Base-by-base conservation (phyloP, 2,888 invertebrate genomes). In the Ceramica pisi region DNA sequence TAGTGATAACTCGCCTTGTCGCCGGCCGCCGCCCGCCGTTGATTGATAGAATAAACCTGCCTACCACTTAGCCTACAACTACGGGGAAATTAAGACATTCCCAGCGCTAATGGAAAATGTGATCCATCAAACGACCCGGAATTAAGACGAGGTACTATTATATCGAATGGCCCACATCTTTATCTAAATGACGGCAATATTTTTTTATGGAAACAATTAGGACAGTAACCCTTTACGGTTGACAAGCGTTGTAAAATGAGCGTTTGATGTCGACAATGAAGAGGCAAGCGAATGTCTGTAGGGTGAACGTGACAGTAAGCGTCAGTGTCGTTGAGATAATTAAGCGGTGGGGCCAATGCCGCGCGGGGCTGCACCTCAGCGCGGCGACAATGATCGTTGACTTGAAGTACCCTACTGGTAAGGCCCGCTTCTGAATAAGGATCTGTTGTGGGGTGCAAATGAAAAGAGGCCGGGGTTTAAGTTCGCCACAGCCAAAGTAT, bases 11-110 rank as follows among this genome's bases (percentile, higher is more conserved):
- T 87, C 86, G 87, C 80, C 86, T 88, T 88, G 88, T 87, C 88
- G 82, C 81, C 79, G 67, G 80, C 79, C 85, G 84, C 85, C 87
- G 83, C 80, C 81, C 74, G 75, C 60, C 65, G 78, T 89, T 93
- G 94, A 95, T 93, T 92, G 93, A 94, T 94, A 91, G 90, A 91
- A 91, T 83, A 90, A 89, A 91, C 91, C 89, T 86, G 88, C 85
- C 85, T 86, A 89, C 92, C 92, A 92, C 93, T 94, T 92, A 92
- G 87, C 89, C 87, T 87, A 86, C 86, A 85, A 88, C 91, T 92
- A 92, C 86, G 84, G 83, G 89, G 89, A 91, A 93, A 93, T 94
- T 93, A 93, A 94, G 93, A 93, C 90, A 91, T 90, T 87, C 90
- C 87, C 87, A 86, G 86, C 91, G 87, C 90, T 94, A 94, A 94